Evolutionary conservation across 2,888 invertebrate genomes (phyloP).

Genomic region (Boloria euphrosyne): DNA sequence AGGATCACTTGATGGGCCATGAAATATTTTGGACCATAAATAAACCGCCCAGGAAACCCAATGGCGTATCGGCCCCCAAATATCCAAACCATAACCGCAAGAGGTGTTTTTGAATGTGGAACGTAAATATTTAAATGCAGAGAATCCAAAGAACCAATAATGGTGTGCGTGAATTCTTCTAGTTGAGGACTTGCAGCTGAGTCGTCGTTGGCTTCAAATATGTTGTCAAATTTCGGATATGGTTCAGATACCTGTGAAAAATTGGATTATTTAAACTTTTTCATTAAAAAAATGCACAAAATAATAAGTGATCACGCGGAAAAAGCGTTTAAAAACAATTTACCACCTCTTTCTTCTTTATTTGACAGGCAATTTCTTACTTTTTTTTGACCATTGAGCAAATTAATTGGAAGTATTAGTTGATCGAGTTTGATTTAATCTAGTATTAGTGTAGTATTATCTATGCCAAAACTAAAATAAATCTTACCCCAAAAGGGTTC

Average conservation of each 20-base stretch:
- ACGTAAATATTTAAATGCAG: constrained; percentile 58
- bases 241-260: constrained; percentile 53
- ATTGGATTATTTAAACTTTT: too few relatives aligned
- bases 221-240: constrained; percentile 49
- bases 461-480: too few relatives aligned
- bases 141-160: constrained; percentile 53
- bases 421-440: too few relatives aligned
- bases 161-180: constrained; percentile 44
- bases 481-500: constrained; percentile 59
- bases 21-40: constrained; percentile 55
- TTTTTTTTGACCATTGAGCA: too few relatives aligned
- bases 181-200: constrained; percentile 58
- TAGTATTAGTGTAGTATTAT: too few relatives aligned
- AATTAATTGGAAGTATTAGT: too few relatives aligned
- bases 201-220: constrained; percentile 59
- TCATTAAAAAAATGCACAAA: too few relatives aligned
- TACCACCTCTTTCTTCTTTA: too few relatives aligned
- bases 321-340: too few relatives aligned
- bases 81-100: constrained; percentile 60
- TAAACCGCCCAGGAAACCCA: constrained; percentile 49
- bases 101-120: constrained; percentile 49
- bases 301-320: too few relatives aligned
- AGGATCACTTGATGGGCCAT: constrained; percentile 57
- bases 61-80: constrained; percentile 53
- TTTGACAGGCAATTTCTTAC: too few relatives aligned